Conservation (phyloP, 2,888 invertebrate species). For the Lasioglossum pauxillum region DNA sequence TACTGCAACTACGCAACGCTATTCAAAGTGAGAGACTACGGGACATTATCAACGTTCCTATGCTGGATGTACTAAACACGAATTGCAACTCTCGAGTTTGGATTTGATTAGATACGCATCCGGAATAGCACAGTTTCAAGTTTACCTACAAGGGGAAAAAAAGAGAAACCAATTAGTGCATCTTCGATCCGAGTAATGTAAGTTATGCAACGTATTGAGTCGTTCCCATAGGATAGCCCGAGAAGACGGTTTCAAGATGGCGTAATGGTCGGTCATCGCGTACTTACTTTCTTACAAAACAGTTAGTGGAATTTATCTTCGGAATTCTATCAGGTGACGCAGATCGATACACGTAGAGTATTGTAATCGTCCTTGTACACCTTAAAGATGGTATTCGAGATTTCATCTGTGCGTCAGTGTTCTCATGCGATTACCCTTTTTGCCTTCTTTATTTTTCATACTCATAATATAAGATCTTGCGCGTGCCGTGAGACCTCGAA, state of each 20-base stretch:
- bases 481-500: background rate
- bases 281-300: slow-evolving; percentile 50
- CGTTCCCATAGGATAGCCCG: slow-evolving; percentile 42
- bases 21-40: slow-evolving; percentile 17
- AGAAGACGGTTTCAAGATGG: slow-evolving; percentile 24
- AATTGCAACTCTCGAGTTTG: slow-evolving; percentile 40
- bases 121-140: slow-evolving; percentile 25
- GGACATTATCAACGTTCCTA: slow-evolving; percentile 32
- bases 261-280: slow-evolving; percentile 46
- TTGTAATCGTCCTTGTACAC: slow-evolving; percentile 9
- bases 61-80: slow-evolving; percentile 29
- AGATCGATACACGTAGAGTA: slow-evolving; percentile 12
- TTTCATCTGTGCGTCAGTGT: slow-evolving; percentile 26
- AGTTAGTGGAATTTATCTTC: slow-evolving; percentile 31
- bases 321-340: slow-evolving; percentile 30
- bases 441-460: slow-evolving; percentile 44
- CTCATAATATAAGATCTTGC: slow-evolving; percentile 17
- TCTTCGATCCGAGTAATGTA: slow-evolving; percentile 33
- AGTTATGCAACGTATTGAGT: slow-evolving; percentile 40
- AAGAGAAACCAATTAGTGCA: slow-evolving; percentile 18
- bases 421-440: slow-evolving; percentile 26
- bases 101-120: slow-evolving; percentile 41
- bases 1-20: slow-evolving; percentile 28
- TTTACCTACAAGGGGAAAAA: background rate
- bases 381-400: slow-evolving; percentile 22